Conservation (phyloP, 2,797 vertebrate genomes). For the Enteromius thamalakanensis region DNA sequence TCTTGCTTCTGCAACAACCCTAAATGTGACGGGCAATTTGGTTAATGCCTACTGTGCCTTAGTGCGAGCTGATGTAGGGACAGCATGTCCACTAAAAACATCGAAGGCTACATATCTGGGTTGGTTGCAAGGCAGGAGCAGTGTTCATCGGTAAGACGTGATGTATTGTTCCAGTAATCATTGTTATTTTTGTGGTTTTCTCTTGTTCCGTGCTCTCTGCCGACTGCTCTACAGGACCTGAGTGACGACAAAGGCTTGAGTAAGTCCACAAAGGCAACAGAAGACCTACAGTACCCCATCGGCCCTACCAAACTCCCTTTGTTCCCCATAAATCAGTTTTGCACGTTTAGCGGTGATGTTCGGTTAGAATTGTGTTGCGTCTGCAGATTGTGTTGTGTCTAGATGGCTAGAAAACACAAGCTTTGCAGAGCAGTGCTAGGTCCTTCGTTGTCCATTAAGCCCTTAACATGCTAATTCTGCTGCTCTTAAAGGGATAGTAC, state of each 20-base stretch:
- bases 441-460: not conserved
- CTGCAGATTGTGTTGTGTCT: not conserved
- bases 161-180: conserved; percentile 53
- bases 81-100: not conserved
- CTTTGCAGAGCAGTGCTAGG: not conserved
- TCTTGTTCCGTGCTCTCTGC: conserved; percentile 76
- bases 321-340: conserved; percentile 3
- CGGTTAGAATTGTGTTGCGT: not conserved
- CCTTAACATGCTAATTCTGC: not conserved
- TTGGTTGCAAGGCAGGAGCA: conserved; percentile 55
- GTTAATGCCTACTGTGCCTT: not conserved
- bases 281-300: conserved; percentile 39
- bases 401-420: conserved; percentile 12
- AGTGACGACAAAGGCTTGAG: conserved; percentile 97
- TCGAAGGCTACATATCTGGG: conserved; percentile 40
- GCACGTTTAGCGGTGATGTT: not conserved
- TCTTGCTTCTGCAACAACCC: conserved; percentile 44
- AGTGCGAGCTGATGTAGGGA: not conserved
- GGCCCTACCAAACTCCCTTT: conserved; percentile 33
- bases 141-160: conserved; percentile 47
- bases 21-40: not conserved
- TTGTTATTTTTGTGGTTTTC: conserved; percentile 87
- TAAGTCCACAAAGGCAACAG: conserved; percentile 79
- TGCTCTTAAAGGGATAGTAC: not conserved
- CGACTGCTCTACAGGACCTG: conserved; percentile 93